Base-by-base conservation (phyloP, 2,113 vertebrate genomes). In the Ramphastos sulfuratus region DNA sequence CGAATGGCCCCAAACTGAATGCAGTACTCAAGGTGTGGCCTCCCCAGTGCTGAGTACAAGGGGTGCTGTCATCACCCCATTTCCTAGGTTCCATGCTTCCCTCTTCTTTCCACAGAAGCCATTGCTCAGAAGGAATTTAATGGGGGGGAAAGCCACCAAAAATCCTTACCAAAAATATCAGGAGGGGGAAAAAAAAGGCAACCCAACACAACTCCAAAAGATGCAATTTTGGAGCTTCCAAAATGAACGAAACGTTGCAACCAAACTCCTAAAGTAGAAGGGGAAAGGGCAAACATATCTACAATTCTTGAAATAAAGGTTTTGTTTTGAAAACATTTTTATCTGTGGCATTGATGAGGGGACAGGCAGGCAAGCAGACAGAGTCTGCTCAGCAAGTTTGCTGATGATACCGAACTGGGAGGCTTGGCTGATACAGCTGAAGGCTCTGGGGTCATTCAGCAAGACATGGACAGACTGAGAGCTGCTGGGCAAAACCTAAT, bases 191-290 rank as follows among this genome's bases (percentile, higher is more conserved):
- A 85, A n/a, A 19, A 23, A 73, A 82, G 12, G 17, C 82, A 82
- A 60, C 81, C 28, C 15, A 35, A 52, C 50, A 23, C 25, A 89
- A 89, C 83, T 28, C 24, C 75, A 46, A 89, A 88, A 3, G 58
- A 74, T 56, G 64, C 42, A 55, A 56, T 94, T 96, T 91, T 77
- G 31, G 52, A 92, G 25, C 75, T 94, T 83, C 65, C 73, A 80
- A 77, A 87, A 67, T 64, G 54, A 94, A 80, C 56, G 79, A 90
- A 91, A 77, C 31, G 71, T 10, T 8, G 64, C 24, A 77, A 94
- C 76, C 28, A 42, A 93, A 30, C 60, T 42, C 17, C 31, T 76
- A 87, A 90, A 92, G 85, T 78, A 56, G 56, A 92, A 54, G 33
- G 46, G 82, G 48, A 52, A 80, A 88, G 66, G 55, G 64, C 33